These are phyloP conservation scores for Mesopsocus fuscifrons DNA, from an alignment of 2,888 invertebrate genomes.

Conservation along the genomic window DNA sequence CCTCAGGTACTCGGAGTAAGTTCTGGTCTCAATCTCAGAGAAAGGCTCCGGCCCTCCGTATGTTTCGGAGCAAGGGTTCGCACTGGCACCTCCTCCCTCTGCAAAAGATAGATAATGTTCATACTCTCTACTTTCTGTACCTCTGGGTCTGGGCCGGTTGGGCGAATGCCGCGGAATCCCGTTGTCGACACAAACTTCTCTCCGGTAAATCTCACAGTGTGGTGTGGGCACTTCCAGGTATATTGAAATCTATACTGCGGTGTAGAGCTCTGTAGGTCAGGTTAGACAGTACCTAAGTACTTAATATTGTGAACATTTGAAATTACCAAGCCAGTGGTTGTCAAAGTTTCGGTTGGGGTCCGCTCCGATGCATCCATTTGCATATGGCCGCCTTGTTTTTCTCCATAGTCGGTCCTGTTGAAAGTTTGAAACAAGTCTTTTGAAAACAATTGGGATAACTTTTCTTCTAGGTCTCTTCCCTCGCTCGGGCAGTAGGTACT, in stretches of 20 bases:
- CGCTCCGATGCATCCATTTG: conserved; percentile 22
- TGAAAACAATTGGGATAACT: not conserved
- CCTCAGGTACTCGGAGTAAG: conserved; percentile 22
- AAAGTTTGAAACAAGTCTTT: conserved; percentile 11
- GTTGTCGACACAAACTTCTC: too few relatives aligned
- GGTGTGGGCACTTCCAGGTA: too few relatives aligned
- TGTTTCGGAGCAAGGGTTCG: conserved; percentile 26
- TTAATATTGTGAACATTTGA: not conserved
- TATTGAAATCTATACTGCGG: too few relatives aligned
- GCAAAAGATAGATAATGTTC: not conserved
- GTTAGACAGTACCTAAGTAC: not conserved
- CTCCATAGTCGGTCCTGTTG: conserved; percentile 29
- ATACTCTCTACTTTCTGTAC: not conserved
- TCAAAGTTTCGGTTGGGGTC: conserved; percentile 30
- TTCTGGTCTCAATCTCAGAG: conserved; percentile 28
- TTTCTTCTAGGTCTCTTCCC: too few relatives aligned
- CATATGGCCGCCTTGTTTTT: conserved; percentile 18
- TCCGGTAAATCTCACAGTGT: too few relatives aligned
- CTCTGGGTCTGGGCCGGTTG: too few relatives aligned
- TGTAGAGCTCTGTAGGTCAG: too few relatives aligned
- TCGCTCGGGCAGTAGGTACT: too few relatives aligned
- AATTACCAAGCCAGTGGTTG: conserved; percentile 22
- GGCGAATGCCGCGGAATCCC: too few relatives aligned
- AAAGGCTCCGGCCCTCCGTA: conserved; percentile 27
- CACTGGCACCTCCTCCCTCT: conserved; percentile 22